These are phyloP conservation scores for Bhutanitis thaidina DNA, from an alignment of 2,888 invertebrate species.

Conservation along the genomic window DNA sequence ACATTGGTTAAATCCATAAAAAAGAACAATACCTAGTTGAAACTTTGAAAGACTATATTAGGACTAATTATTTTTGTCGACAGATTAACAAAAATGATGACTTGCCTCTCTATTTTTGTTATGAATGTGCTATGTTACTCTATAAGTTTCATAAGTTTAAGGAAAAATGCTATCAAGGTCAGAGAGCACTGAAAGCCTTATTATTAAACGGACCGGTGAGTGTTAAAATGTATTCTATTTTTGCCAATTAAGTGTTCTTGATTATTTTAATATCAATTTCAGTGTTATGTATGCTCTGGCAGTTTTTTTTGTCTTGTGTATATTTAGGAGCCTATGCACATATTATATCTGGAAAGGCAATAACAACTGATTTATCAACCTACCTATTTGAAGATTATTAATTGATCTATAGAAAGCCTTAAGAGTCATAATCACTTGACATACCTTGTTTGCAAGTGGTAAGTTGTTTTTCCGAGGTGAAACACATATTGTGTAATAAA, in stretches of 20 bases:
- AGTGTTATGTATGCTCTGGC: too few relatives aligned
- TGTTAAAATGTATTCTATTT: constrained; percentile 14
- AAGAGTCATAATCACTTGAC: too few relatives aligned
- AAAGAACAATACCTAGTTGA: too few relatives aligned
- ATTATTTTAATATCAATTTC: background rate
- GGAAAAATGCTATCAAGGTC: constrained; percentile 45
- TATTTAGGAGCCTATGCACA: too few relatives aligned
- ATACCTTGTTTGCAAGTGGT: too few relatives aligned
- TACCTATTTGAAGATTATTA: background rate
- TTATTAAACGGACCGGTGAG: constrained; percentile 43
- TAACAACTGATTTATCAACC: too few relatives aligned
- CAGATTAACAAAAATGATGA: constrained; percentile 42
- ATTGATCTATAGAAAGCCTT: background rate
- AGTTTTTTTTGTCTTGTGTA: too few relatives aligned
- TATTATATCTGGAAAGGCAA: too few relatives aligned
- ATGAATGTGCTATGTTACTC: constrained; percentile 46
- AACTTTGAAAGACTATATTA: background rate
- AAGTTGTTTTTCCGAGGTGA: too few relatives aligned
- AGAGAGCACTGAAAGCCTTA: constrained; percentile 38
- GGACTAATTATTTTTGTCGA: background rate
- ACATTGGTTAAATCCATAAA: too few relatives aligned
- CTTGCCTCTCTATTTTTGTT: constrained; percentile 47
- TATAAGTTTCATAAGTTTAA: constrained; percentile 51
- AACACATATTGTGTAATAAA: too few relatives aligned
- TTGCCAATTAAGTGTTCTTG: background rate